Evolutionary conservation across 2,888 invertebrate genomes (phyloP), one percentile per base, ranked within the genome.

Genomic region (Microctonus aethiopoides): DNA sequence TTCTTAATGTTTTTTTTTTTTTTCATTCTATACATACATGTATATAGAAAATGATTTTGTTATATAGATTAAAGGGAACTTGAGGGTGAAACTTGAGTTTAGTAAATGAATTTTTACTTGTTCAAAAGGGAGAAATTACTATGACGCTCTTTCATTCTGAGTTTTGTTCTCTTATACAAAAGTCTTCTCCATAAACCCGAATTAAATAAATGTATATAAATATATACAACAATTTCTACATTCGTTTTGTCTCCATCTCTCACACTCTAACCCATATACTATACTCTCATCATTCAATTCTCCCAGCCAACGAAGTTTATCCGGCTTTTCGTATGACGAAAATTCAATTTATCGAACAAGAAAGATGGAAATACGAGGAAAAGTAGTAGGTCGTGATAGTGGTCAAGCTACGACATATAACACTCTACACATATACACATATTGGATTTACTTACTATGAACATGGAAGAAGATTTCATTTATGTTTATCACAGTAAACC

Each of bases 41-140:
- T 62, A n/a, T 29, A 29, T n/a, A n/a, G 29, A 24, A 51, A 29
- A 51, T 62, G 62, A 6, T 46, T 29, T 16, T 51, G 46, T 29
- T n/a, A 41, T 29, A 41, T 29, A 16, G 10, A 41, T 32, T 29
- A 32, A 57, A 34, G 57, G 16, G 5, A 32, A 57, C 10, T 57
- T 32, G 29, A 16, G 29, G 29, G 32, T 29, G 46, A 29, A 62
- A 46, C 62, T 62, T 51, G 46, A 10, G 41, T n/a, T n/a, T 46
- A 16, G 62, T 46, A 62, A 62, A 62, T 62, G 62, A 29, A 62
- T 62, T 62, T 62, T 62, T 32, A 62, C 62, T 20, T 34, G 34
- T 32, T 34, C 20, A 59, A 59, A 16, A 59, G 34, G 20, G 46
- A 29, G 62, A 26, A 62, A 62, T n/a, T 29, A 26, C 46, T 13